Percentiles rank a stretch among this genome's conserved stretches.
Evolutionary conservation across 1,140 invertebrate species (phyloP).

Genomic region (Trichonephila inaurata): DNA sequence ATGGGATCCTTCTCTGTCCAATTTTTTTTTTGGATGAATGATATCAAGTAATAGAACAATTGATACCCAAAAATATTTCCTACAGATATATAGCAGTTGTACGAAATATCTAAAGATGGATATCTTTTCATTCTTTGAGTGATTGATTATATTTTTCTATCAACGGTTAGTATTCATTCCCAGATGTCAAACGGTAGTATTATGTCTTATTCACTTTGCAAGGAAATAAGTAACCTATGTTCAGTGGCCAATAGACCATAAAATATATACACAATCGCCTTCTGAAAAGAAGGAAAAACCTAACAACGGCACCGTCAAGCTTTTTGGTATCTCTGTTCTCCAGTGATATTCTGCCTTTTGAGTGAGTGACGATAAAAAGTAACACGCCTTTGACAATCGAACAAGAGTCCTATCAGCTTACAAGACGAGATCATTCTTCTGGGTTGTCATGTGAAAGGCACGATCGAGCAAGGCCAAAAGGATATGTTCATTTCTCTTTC

Average conservation of each 20-base stretch:
- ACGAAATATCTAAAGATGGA: too few species aligned
- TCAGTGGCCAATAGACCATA: not conserved
- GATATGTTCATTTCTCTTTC: not conserved
- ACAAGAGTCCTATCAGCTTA: constrained; percentile 51
- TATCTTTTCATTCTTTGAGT: too few species aligned
- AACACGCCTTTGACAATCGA: constrained; percentile 43
- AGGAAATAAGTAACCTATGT: not conserved
- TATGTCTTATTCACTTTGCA: too few species aligned
- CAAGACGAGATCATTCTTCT: constrained; percentile 40
- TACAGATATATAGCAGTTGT: too few species aligned
- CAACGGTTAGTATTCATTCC: too few species aligned
- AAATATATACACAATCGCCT: constrained; percentile 25
- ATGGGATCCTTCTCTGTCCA: too few species aligned
- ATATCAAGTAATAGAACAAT: too few species aligned
- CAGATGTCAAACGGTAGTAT: too few species aligned
- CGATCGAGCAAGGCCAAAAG: not conserved
- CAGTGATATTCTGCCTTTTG: constrained; percentile 16
- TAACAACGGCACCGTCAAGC: not conserved
- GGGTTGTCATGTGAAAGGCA: not conserved
- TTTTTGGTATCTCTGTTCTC: constrained; percentile 23
- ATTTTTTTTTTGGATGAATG: too few species aligned
- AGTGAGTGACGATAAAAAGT: constrained; percentile 18
- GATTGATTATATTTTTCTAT: too few species aligned
- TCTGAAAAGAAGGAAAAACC: not conserved
- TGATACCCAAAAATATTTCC: too few species aligned